Evolutionary conservation across 2,113 vertebrate species (phyloP), one percentile per base, ranked within the genome.

Genomic region (Protobothrops flavoviridis): DNA sequence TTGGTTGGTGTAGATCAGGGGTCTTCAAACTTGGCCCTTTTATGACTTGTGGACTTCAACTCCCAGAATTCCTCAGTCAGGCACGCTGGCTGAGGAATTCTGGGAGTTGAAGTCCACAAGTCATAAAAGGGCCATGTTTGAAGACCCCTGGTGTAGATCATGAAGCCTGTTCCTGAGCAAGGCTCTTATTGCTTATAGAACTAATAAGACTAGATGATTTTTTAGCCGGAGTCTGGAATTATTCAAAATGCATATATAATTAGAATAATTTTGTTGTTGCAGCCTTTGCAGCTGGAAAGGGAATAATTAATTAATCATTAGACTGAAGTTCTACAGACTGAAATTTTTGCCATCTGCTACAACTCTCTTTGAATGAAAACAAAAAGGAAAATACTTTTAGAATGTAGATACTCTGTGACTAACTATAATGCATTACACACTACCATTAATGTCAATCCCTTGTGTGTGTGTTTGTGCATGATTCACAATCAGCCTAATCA

Each of bases 241-340:
- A 61, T 48, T 93, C 52, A 56, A 93, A 74, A 94, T 94, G 85
- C 6, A 43, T 26, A 93, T 33, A 59, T 24, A 92, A 24, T 89
- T 93, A 81, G 10, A 50, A n/a, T 50, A 94, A 74, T 85, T 87
- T 64, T 88, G 50, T 43, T 50, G 24, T 61, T 86, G 48, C 9
- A 81, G 3, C 12, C 55, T 23, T 53, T 93, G 0, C 5, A 52
- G 59, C 29, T 17, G 59, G 90, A 61, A 39, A 64, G 87, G 3
- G 74, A 93, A 53, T 3, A 90, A 93, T 95, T 95, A 95, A 95
- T 97, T 93, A 95, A 96, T 97, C 93, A 96, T 7, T n/a, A 93
- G 93, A 57, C 85, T 21, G 21, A 89, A 95, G 89, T 94, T 95
- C 91, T 94, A 10, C 92, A 90, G 87, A 95, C 93, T 88, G 69